Base-by-base conservation (phyloP, 2,888 invertebrate species). In the Caenorhabditis zanzibari region DNA sequence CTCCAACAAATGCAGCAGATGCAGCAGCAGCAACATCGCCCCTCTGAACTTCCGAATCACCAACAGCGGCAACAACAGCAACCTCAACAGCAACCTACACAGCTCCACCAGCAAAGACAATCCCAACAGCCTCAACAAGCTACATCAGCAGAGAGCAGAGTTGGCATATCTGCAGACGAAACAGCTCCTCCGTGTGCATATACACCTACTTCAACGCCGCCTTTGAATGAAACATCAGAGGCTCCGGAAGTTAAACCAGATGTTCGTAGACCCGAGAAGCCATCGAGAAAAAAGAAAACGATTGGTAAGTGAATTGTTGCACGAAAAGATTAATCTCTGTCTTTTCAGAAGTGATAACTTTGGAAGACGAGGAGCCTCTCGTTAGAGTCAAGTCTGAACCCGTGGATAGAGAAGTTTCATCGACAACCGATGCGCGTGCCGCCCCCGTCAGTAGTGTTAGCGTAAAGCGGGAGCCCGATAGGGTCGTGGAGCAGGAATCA, bases 181-280 rank as follows among this genome's bases (percentile, higher is more conserved):
- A 10, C 68, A 19, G 54, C 68, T n/a, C 68, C 68, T 28, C 68
- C 68, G 9, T 68, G 68, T 52, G n/a, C 71, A 0, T 71, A 58
- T 32, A 28, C 28, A 12, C 71, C 71, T 5, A 24, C 12, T 7
- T 12, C 10, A 32, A 5, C n/a, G 24, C 24, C 32, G 4, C 12
- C 35, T 38, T 16, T 22, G 9, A n/a, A 4, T 2, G 22, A n/a
- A n/a, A 6, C 54, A 9, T 10, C 69, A 28, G 26, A 58, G 10
- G 6, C 24, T 2, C 10, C 9, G 24, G 68, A 68, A 0, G n/a
- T 54, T 1, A 68, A 68, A n/a, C 68, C 68, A 26, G 35, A 22
- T 12, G 22, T 35, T 28, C 35, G n/a, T 1, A 9, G 12, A 22
- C 19, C 32, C 9, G 14, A 19, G 14, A 66, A 66, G 14, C 35